Conservation (phyloP, 2,888 invertebrate genomes). For the Allophyes oxyacanthae region DNA sequence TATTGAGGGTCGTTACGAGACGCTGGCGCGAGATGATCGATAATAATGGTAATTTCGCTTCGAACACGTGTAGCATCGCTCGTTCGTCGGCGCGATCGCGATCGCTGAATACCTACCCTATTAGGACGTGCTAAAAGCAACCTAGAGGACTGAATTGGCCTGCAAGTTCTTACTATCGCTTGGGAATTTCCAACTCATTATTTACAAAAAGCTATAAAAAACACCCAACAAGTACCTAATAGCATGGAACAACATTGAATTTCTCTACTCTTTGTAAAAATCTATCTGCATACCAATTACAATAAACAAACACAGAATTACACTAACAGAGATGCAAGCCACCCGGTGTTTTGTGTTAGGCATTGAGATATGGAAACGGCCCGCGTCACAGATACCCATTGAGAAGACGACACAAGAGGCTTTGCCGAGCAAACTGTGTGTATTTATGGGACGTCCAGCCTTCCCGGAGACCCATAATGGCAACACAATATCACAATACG, state of each 20-base stretch:
- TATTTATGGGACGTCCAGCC: constrained; percentile 84
- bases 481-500: constrained; percentile 89
- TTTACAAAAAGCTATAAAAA: constrained; percentile 13
- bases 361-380: constrained; percentile 69
- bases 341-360: constrained; percentile 54
- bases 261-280: constrained; percentile 12
- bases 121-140: constrained; percentile 80
- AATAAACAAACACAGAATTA: constrained; percentile 46
- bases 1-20: constrained; percentile 86
- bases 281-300: constrained; percentile 34
- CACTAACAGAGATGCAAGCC: constrained; percentile 55
- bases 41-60: constrained; percentile 88
- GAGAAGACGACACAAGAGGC: constrained; percentile 67
- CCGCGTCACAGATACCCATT: constrained; percentile 65
- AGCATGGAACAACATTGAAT: constrained; percentile 1
- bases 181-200: constrained; percentile 34
- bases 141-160: constrained; percentile 76
- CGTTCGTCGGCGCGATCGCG: constrained; percentile 78
- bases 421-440: constrained; percentile 70
- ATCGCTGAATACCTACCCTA: constrained; percentile 78
- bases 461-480: constrained; percentile 84
- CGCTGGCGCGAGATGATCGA: constrained; percentile 86
- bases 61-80: constrained; percentile 86
- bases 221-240: background rate
- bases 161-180: constrained; percentile 52